Conservation (phyloP, 2,113 vertebrate genomes). For the Protobothrops mucrosquamatus region DNA sequence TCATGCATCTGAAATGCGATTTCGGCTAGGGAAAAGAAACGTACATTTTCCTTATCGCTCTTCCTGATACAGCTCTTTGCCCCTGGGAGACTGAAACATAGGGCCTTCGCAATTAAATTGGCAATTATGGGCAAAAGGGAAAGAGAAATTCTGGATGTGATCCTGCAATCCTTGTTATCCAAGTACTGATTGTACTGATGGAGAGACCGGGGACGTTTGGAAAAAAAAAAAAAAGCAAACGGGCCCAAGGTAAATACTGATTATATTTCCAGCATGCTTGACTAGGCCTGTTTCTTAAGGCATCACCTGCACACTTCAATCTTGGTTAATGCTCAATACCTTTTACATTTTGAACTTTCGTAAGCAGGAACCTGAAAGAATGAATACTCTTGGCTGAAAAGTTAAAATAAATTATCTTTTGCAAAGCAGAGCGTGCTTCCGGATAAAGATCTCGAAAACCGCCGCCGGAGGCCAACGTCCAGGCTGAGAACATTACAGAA, state of each 20-base stretch:
- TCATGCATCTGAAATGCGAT: not conserved
- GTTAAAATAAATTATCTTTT: not conserved
- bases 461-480: not conserved
- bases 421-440: not conserved
- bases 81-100: rapidly evolving
- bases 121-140: rapidly evolving
- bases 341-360: not conserved
- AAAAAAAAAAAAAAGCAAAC: not conserved
- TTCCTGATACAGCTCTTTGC: rapidly evolving
- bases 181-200: not conserved
- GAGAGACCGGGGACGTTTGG: not conserved
- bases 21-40: not conserved
- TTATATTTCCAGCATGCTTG: not conserved
- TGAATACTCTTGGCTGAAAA: too few relatives aligned
- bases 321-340: rapidly evolving
- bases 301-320: not conserved
- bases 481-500: not conserved
- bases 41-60: not conserved
- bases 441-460: not conserved
- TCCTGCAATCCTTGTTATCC: not conserved
- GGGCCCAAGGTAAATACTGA: not conserved
- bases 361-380: not conserved
- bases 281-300: not conserved
- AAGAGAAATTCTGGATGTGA: not conserved
- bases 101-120: not conserved